phyloP scores from a whole-genome alignment of 2,888 invertebrate species.

The Parelbella ahira region DNA sequence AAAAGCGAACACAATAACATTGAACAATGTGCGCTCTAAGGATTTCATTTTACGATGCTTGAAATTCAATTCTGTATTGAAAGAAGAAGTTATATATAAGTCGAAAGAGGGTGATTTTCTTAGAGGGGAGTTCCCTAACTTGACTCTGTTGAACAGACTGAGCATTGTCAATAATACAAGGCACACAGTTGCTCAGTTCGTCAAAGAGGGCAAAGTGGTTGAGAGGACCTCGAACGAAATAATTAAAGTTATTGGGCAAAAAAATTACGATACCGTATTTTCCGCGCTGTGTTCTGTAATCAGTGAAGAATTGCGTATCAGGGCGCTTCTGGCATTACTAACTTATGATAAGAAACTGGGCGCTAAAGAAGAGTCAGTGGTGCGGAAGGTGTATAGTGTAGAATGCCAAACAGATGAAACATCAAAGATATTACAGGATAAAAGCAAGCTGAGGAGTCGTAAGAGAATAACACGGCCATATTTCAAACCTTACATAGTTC shows the following conservation, averaged over 20 bases:
- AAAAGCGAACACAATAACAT: too few relatives aligned
- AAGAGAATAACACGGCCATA: conserved; percentile 35
- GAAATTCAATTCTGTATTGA: conserved; percentile 26
- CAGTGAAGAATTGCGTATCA: conserved; percentile 51
- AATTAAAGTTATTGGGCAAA: conserved; percentile 54
- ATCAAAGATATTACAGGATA: neutral
- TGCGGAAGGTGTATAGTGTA: too few relatives aligned
- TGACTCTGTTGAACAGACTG: conserved; percentile 43
- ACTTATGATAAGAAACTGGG: conserved; percentile 29
- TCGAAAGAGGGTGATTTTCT: conserved; percentile 45
- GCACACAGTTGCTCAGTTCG: conserved; percentile 47
- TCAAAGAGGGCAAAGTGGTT: conserved; percentile 24
- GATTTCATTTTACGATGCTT: conserved; percentile 20
- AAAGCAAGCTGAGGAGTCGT: neutral
- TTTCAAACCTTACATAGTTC: conserved; percentile 48
- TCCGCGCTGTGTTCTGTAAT: conserved; percentile 54
- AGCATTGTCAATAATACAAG: conserved; percentile 41
- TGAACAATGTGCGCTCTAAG: too few relatives aligned
- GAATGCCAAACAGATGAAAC: conserved; percentile 43
- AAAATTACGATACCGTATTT: conserved; percentile 53
- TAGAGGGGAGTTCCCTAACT: conserved; percentile 41
- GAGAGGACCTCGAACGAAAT: conserved; percentile 53
- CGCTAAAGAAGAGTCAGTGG: too few relatives aligned
- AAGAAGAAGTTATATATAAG: conserved; percentile 47
- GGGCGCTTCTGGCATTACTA: conserved; percentile 51